Conservation (phyloP, 2,888 invertebrate genomes). For the Deilephila porcellus region DNA sequence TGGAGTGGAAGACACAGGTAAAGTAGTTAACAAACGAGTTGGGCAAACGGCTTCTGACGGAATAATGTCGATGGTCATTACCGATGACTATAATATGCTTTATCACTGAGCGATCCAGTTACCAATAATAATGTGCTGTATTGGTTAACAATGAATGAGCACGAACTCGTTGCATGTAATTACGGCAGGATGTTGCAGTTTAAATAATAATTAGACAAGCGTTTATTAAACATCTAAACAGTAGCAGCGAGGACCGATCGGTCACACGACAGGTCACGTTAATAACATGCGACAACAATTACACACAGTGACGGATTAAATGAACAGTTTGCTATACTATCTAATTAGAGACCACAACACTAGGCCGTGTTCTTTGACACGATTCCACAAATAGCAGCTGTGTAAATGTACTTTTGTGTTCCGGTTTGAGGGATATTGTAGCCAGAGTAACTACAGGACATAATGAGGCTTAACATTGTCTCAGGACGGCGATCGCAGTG, state of each 20-base stretch:
- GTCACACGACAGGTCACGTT: neutral
- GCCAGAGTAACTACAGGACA: too few species aligned
- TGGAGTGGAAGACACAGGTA: slow-evolving; percentile 24
- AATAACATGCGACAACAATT: slow-evolving; percentile 3
- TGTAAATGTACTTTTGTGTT: too few species aligned
- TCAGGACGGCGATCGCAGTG: too few species aligned
- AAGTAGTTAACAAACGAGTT: slow-evolving; percentile 31
- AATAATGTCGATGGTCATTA: slow-evolving; percentile 47
- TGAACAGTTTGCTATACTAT: neutral
- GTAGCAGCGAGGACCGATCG: neutral
- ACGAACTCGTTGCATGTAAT: slow-evolving; percentile 3
- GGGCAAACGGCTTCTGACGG: slow-evolving; percentile 42
- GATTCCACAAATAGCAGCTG: neutral
- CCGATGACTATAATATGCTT: slow-evolving; percentile 38
- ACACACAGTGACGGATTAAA: neutral
- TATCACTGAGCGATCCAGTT: slow-evolving; percentile 19
- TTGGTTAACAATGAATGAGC: slow-evolving; percentile 13
- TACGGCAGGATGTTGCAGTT: slow-evolving; percentile 17
- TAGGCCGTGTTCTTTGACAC: neutral
- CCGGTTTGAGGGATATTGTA: too few species aligned
- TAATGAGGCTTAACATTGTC: neutral
- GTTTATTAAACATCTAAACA: slow-evolving; percentile 21
- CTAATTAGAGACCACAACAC: neutral
- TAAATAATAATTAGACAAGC: slow-evolving; percentile 15
- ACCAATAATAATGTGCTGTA: slow-evolving; percentile 8